Conservation (phyloP, 2,888 invertebrate species). For the Luperina testacea region DNA sequence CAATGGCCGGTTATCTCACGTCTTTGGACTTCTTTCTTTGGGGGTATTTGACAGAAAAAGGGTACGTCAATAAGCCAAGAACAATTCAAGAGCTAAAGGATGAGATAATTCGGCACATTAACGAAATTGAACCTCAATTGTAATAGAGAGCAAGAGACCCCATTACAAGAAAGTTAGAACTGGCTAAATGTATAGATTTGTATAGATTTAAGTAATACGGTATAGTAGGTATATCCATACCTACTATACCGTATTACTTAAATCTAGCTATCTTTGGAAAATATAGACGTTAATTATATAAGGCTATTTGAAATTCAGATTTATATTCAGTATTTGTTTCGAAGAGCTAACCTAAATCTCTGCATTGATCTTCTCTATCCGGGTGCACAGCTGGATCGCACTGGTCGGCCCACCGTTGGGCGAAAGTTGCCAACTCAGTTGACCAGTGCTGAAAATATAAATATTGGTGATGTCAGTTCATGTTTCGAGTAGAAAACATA, state of each 20-base stretch:
- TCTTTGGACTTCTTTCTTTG: no score
- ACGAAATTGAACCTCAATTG: no score
- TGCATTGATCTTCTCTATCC: constrained; percentile 80
- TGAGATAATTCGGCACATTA: no score
- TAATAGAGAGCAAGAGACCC: no score
- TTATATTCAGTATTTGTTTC: neutral
- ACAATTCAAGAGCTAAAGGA: no score
- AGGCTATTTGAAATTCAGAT: neutral
- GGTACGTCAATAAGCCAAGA: no score
- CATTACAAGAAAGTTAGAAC: no score
- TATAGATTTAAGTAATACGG: no score
- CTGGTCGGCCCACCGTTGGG: constrained; percentile 86
- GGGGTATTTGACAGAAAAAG: no score
- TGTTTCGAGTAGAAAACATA: neutral
- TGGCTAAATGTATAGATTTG: no score
- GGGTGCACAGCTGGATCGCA: constrained; percentile 77
- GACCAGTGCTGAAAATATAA: constrained; percentile 80
- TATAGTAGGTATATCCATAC: no score
- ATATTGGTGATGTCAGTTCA: neutral
- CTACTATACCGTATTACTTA: neutral
- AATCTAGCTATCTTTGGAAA: neutral
- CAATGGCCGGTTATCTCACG: no score
- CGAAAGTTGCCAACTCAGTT: constrained; percentile 76
- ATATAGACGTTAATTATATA: neutral
- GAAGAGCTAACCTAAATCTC: constrained; percentile 77